These are phyloP conservation scores for Mesocricetus auratus DNA, from an alignment of 2,113 vertebrate species.

Conservation along the genomic window DNA sequence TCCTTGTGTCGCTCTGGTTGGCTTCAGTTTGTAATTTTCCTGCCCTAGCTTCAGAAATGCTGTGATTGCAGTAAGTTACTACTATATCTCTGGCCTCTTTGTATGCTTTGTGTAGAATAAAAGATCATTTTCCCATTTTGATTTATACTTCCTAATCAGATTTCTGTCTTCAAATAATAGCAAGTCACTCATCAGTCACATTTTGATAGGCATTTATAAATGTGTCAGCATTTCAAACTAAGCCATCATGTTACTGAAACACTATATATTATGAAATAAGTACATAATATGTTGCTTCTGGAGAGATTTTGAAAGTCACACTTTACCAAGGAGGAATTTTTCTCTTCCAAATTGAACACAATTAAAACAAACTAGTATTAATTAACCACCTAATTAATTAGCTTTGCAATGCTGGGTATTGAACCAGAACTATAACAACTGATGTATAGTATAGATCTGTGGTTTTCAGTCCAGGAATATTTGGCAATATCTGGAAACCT, in stretches of 20 bases:
- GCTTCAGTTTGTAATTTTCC: background rate
- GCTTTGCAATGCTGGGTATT: background rate
- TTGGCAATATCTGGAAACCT: slow-evolving; percentile 31
- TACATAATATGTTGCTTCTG: slow-evolving; percentile 47
- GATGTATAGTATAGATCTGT: background rate
- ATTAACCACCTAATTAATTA: background rate
- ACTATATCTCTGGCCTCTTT: background rate
- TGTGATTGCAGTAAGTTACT: background rate
- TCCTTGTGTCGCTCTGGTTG: background rate
- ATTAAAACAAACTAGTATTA: background rate
- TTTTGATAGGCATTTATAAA: slow-evolving; percentile 32
- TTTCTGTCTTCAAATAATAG: slow-evolving; percentile 52
- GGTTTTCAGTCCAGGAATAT: slow-evolving; percentile 37
- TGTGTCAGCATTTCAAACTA: slow-evolving; percentile 51
- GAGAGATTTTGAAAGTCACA: slow-evolving; percentile 39
- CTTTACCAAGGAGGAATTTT: background rate
- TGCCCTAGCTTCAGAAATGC: background rate
- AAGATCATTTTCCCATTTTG: slow-evolving; percentile 15
- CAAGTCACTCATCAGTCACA: background rate
- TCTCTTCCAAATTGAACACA: slow-evolving; percentile 45
- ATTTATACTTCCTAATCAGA: slow-evolving; percentile 36
- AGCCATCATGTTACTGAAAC: slow-evolving; percentile 16
- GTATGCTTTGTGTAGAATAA: slow-evolving; percentile 50
- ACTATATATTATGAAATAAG: slow-evolving; percentile 39
- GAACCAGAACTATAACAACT: background rate